Percentiles rank a stretch among this genome's conserved stretches.
phyloP scores from a whole-genome alignment of 1,140 invertebrate species.

The Drosophila simulans region DNA sequence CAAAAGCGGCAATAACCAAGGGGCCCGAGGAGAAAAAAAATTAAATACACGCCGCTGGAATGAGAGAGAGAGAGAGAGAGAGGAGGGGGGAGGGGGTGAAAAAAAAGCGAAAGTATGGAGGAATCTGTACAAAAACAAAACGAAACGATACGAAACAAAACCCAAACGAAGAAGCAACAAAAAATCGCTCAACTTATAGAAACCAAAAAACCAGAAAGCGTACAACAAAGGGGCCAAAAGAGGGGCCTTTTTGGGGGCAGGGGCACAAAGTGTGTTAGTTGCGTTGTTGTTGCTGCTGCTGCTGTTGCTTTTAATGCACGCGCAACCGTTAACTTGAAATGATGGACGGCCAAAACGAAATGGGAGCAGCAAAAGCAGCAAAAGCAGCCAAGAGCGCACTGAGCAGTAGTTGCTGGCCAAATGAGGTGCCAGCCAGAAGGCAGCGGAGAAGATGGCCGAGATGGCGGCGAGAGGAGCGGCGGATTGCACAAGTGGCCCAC shows the following conservation, averaged over 20 bases:
- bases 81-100: neutral
- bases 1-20: constrained; percentile 13
- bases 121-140: constrained; percentile 65
- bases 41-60: neutral
- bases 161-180: constrained; percentile 40
- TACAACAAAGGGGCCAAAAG: constrained; percentile 42
- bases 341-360: constrained; percentile 54
- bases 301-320: constrained; percentile 45
- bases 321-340: constrained; percentile 74
- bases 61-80: neutral
- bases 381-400: constrained; percentile 21
- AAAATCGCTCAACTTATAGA: constrained; percentile 67
- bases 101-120: constrained; percentile 76
- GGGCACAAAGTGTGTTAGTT: constrained; percentile 67
- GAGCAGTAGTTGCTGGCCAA: constrained; percentile 27
- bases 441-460: constrained; percentile 11
- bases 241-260: neutral
- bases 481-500: constrained; percentile 56
- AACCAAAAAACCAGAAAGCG: constrained; percentile 74
- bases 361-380: constrained; percentile 49
- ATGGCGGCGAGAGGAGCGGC: neutral
- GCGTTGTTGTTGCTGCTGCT: constrained; percentile 60
- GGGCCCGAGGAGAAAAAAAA: constrained; percentile 5
- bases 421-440: constrained; percentile 47
- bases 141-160: constrained; percentile 43